Conservation (phyloP, 1,140 invertebrate genomes). For the Daktulosphaira vitifoliae region DNA sequence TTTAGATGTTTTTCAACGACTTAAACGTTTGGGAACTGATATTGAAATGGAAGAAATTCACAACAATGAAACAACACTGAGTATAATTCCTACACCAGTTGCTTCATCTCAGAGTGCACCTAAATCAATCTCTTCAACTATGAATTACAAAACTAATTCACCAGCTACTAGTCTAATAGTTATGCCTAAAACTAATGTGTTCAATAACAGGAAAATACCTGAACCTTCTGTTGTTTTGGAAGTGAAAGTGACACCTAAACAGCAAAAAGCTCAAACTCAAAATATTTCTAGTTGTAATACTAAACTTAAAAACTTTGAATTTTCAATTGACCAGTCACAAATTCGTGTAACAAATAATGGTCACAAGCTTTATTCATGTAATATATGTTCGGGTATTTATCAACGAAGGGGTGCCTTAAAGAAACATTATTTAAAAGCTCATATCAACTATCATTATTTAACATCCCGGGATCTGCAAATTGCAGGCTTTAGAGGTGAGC, state of each 20-base stretch:
- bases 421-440: slow-evolving; percentile 49
- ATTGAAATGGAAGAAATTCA: slow-evolving; percentile 36
- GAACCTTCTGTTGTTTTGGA: slow-evolving; percentile 24
- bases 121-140: slow-evolving; percentile 14
- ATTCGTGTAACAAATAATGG: slow-evolving; percentile 38
- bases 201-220: slow-evolving; percentile 28
- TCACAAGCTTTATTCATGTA: slow-evolving; percentile 47
- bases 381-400: slow-evolving; percentile 48
- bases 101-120: background rate
- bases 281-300: background rate
- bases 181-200: slow-evolving; percentile 22
- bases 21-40: slow-evolving; percentile 38
- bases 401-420: slow-evolving; percentile 50
- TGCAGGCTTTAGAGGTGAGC: slow-evolving; percentile 30
- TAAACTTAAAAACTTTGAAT: slow-evolving; percentile 3
- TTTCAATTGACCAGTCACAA: slow-evolving; percentile 18
- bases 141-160: slow-evolving; percentile 5
- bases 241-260: slow-evolving; percentile 1
- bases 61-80: slow-evolving; percentile 16
- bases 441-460: slow-evolving; percentile 49
- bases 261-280: background rate
- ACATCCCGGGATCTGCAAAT: slow-evolving; percentile 43
- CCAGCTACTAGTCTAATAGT: background rate
- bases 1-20: slow-evolving; percentile 35
- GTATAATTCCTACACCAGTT: background rate